These are phyloP conservation scores for Lepeophtheirus salmonis DNA, from an alignment of 1,140 invertebrate species.

Conservation along the genomic window DNA sequence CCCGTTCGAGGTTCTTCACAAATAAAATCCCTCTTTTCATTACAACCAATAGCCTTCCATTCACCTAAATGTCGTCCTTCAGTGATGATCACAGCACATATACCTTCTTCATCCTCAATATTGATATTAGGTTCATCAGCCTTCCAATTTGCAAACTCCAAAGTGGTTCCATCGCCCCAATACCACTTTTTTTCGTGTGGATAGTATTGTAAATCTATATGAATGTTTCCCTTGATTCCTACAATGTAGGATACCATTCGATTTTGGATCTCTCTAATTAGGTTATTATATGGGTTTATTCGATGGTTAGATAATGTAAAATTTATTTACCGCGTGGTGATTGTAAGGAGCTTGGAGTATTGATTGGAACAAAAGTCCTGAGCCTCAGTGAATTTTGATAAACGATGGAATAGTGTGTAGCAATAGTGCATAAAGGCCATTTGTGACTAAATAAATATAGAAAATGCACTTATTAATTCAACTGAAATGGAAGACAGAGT, in stretches of 20 bases:
- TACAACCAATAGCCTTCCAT: background rate
- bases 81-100: background rate
- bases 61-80: background rate
- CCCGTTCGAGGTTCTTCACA: background rate
- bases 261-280: background rate
- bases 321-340: background rate
- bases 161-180: background rate
- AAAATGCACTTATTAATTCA: background rate
- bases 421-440: background rate
- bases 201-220: background rate
- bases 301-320: background rate
- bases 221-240: background rate
- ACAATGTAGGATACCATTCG: background rate
- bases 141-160: background rate
- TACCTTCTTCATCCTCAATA: background rate
- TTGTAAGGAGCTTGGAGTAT: too few relatives aligned
- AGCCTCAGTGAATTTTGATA: too few relatives aligned
- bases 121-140: background rate
- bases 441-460: background rate
- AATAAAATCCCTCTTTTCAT: background rate
- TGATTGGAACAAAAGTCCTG: too few relatives aligned
- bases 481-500: too few relatives aligned
- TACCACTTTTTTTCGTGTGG: background rate
- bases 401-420: background rate
- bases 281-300: background rate